Evolutionary conservation across 2,797 vertebrate genomes (phyloP).

Genomic region (Pseudomugil tenellus): DNA sequence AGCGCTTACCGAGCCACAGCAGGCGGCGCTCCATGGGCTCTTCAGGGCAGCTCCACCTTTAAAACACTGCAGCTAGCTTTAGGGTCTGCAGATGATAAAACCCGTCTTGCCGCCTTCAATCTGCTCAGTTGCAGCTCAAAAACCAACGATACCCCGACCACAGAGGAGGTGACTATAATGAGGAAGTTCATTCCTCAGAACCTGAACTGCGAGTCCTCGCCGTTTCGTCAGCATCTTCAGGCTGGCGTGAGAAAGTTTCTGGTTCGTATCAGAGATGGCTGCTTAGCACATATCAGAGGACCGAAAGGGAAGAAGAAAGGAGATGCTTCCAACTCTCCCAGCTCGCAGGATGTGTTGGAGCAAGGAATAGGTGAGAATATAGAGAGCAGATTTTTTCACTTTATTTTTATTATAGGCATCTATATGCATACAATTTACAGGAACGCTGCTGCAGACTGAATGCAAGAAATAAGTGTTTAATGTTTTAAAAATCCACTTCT

Average conservation of each 20-base stretch:
- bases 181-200: conserved; percentile 86
- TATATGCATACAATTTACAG: too few relatives aligned
- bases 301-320: conserved; percentile 58
- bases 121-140: conserved; percentile 87
- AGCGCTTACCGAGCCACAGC: conserved; percentile 73
- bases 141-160: conserved; percentile 79
- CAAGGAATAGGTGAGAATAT: conserved; percentile 85
- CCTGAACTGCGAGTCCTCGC: conserved; percentile 87
- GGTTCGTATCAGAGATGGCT: conserved; percentile 87
- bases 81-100: conserved; percentile 79
- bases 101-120: conserved; percentile 84
- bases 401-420: not conserved
- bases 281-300: conserved; percentile 79
- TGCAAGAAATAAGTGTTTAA: not conserved
- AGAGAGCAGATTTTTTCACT: not conserved
- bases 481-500: not conserved
- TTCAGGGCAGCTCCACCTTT: conserved; percentile 46
- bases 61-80: conserved; percentile 82
- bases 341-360: conserved; percentile 46
- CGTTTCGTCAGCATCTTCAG: conserved; percentile 91
- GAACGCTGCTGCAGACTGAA: too few relatives aligned
- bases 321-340: not conserved
- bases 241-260: conserved; percentile 82
- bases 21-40: conserved; percentile 68
- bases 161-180: conserved; percentile 78